phyloP scores from a whole-genome alignment of 2,888 invertebrate genomes.

The Blastobasis lacticolella region DNA sequence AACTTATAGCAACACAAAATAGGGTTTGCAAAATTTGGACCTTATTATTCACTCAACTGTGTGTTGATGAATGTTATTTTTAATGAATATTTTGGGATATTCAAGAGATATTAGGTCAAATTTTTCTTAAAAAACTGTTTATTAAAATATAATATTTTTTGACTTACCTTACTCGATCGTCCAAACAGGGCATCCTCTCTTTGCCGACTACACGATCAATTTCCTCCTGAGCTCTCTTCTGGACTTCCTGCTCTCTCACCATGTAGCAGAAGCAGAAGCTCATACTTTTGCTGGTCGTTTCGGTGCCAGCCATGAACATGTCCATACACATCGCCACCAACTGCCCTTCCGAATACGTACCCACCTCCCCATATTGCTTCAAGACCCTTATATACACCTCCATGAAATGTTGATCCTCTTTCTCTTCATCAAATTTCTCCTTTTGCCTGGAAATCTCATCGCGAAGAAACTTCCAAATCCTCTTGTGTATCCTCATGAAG shows the following conservation, averaged over 20 bases:
- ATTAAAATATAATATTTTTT: too few species aligned
- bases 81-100: too few species aligned
- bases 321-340: slow-evolving; percentile 87
- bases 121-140: too few species aligned
- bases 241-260: slow-evolving; percentile 80
- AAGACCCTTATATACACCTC: slow-evolving; percentile 84
- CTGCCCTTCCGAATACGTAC: slow-evolving; percentile 81
- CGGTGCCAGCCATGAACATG: slow-evolving; percentile 90
- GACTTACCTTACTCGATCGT: slow-evolving; percentile 80
- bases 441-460: slow-evolving; percentile 83
- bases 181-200: slow-evolving; percentile 78
- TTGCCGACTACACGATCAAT: slow-evolving; percentile 83
- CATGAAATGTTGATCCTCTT: slow-evolving; percentile 84
- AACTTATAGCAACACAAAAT: too few species aligned
- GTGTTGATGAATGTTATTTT: too few species aligned
- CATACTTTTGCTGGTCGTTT: slow-evolving; percentile 87
- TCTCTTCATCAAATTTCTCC: slow-evolving; percentile 69
- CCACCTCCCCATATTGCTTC: slow-evolving; percentile 70
- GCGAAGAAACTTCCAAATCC: slow-evolving; percentile 81
- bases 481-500: slow-evolving; percentile 80
- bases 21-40: too few species aligned
- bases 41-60: too few species aligned
- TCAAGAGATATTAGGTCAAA: too few species aligned
- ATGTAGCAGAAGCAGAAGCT: slow-evolving; percentile 85
- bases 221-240: slow-evolving; percentile 83